Conservation (phyloP, 2,888 invertebrate genomes). For the Yponomeuta sedellus region DNA sequence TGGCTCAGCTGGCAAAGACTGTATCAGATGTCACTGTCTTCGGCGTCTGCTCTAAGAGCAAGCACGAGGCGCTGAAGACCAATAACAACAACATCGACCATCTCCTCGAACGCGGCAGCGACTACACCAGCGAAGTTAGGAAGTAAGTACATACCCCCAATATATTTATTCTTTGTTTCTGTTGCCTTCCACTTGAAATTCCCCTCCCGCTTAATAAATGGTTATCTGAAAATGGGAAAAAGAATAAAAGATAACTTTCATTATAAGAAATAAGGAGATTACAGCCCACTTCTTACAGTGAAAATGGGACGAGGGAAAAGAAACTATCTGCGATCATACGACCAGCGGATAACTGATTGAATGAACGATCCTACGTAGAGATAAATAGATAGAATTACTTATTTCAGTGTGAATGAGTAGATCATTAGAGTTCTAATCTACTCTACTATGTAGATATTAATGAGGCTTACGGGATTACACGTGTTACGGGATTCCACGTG, state of each 20-base stretch:
- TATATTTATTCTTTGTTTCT: neutral
- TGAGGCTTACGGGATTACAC: neutral
- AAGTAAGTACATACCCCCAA: conserved; percentile 79
- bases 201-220: too few species aligned
- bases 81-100: conserved; percentile 83
- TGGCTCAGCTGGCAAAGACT: conserved; percentile 87
- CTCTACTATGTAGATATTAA: neutral
- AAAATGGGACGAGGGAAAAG: too few species aligned
- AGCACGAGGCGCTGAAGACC: conserved; percentile 88
- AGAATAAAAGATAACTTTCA: too few species aligned
- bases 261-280: too few species aligned
- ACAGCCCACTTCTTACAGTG: too few species aligned
- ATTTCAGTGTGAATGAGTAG: neutral
- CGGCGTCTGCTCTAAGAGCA: conserved; percentile 89
- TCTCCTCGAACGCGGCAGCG: conserved; percentile 86
- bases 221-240: too few species aligned
- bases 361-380: too few species aligned
- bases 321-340: too few species aligned
- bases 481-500: neutral
- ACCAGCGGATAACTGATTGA: too few species aligned
- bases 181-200: too few species aligned
- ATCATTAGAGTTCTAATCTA: neutral
- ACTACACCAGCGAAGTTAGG: conserved; percentile 89
- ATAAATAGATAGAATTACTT: too few species aligned
- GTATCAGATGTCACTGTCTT: conserved; percentile 88